Evolutionary conservation across 2,797 vertebrate genomes (phyloP), one percentile per base, ranked within the genome.

Genomic region (Lates japonicus): DNA sequence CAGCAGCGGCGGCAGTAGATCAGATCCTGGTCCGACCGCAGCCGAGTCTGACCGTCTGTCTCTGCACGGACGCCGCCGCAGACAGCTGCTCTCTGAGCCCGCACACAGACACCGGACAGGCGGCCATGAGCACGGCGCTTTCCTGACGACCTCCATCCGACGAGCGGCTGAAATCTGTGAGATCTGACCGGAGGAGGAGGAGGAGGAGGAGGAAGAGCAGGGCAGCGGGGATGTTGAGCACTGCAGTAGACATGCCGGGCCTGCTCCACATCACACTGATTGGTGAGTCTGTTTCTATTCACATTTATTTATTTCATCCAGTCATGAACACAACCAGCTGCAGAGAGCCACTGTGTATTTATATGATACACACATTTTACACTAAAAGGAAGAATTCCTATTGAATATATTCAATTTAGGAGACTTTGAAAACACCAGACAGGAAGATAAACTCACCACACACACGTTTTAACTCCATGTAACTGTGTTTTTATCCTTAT

Each of bases 211-310:
- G 41, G 41, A 42, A 12, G 12, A 42, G 39, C 4, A 13, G 29
- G 61, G 16, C 68, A n/a, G 37, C 14, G 29, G 64, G 29, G 69
- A 77, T 52, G 68, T 22, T 35, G 72, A 77, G 77, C 84, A 82
- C 88, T 89, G 90, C 92, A 76, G 91, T 88, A 87, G 90, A 76
- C 82, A 88, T 91, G 90, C 74, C 61, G 63, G 87, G 82, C 89
- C 90, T 79, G 72, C 44, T 76, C 2, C 61, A 29, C 81, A 51
- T 89, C 84, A 48, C 85, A 0, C 76, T 93, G 35, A 71, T 78
- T 1, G 91, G 91, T 93, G 76, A 92, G 93, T 85, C 41, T 8
- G 5, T 33, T 52, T 12, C 7, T 64, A 2, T 41, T 17, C 22
- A 0, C 46, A 14, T 63, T 10, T 19, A 0, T 63, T 70, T 33